Evolutionary conservation across 2,797 vertebrate species (phyloP).

Genomic region (Oreortyx pictus): DNA sequence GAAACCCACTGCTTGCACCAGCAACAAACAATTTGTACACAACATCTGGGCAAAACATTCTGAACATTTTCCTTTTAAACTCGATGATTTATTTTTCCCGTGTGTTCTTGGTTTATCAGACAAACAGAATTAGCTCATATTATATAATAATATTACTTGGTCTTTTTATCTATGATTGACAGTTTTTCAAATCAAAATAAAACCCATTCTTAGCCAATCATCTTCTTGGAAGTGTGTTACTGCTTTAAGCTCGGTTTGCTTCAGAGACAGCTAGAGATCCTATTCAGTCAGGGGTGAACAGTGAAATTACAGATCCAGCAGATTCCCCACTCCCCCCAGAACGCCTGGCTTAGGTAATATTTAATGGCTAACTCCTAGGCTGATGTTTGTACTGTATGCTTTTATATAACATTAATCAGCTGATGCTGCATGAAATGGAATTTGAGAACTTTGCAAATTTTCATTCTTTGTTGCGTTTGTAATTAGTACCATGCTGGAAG

Average conservation of each 20-base stretch:
- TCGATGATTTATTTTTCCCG: slow-evolving; percentile 24
- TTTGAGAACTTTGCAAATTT: slow-evolving; percentile 38
- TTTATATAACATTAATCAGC: slow-evolving; percentile 17
- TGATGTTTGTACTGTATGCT: neutral
- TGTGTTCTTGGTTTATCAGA: slow-evolving; percentile 52
- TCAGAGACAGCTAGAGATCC: slow-evolving; percentile 42
- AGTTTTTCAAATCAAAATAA: slow-evolving; percentile 70
- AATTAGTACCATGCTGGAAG: slow-evolving; percentile 57
- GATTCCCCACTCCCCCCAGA: slow-evolving; percentile 4
- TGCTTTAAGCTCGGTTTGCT: slow-evolving; percentile 44
- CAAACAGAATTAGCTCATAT: slow-evolving; percentile 60
- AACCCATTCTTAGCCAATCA: slow-evolving; percentile 60
- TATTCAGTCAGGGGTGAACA: neutral
- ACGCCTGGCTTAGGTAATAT: neutral
- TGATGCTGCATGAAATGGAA: neutral
- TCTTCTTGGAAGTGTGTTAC: slow-evolving; percentile 16
- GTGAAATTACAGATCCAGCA: neutral
- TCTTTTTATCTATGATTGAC: slow-evolving; percentile 63
- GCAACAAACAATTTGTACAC: slow-evolving; percentile 3
- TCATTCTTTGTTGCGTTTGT: slow-evolving; percentile 41
- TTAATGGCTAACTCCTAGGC: neutral
- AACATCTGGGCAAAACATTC: slow-evolving; percentile 51
- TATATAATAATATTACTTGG: slow-evolving; percentile 42
- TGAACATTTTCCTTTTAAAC: neutral
- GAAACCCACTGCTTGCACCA: neutral